Conservation (phyloP, 2,888 invertebrate species). For the Agonopterix heracliana region DNA sequence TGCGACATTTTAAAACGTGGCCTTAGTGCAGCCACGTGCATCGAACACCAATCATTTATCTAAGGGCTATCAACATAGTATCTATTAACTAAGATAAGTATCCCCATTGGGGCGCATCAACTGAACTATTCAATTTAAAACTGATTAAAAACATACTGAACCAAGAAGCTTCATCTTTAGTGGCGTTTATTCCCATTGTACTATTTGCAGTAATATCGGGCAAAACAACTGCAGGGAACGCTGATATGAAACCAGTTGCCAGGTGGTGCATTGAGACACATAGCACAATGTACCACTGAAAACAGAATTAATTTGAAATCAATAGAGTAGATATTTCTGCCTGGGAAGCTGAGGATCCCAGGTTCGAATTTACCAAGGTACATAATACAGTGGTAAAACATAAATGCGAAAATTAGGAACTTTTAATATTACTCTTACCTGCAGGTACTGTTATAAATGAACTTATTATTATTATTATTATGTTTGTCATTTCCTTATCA, state of each 20-base stretch:
- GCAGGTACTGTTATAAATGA: background rate
- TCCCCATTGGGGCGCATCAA: background rate
- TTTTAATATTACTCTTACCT: background rate
- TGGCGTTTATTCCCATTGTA: conserved; percentile 3
- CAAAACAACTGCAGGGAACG: background rate
- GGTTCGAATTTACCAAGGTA: background rate
- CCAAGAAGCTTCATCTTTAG: conserved; percentile 10
- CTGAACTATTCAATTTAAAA: background rate
- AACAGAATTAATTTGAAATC: background rate
- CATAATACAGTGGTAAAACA: background rate
- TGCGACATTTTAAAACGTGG: background rate
- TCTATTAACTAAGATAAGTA: background rate
- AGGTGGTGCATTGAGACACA: background rate
- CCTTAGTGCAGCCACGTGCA: background rate
- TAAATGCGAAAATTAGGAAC: background rate
- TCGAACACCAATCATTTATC: background rate
- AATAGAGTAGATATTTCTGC: background rate
- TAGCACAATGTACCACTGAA: background rate
- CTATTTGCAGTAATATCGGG: background rate
- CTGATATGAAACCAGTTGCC: background rate
- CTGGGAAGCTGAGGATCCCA: background rate
- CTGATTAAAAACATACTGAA: conserved; percentile 5
- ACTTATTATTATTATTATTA: too few relatives aligned
- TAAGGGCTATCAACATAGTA: background rate
- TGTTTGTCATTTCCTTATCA: too few relatives aligned